Evolutionary conservation across 2,888 invertebrate species (phyloP).

Genomic region (Pollenia angustigena): DNA sequence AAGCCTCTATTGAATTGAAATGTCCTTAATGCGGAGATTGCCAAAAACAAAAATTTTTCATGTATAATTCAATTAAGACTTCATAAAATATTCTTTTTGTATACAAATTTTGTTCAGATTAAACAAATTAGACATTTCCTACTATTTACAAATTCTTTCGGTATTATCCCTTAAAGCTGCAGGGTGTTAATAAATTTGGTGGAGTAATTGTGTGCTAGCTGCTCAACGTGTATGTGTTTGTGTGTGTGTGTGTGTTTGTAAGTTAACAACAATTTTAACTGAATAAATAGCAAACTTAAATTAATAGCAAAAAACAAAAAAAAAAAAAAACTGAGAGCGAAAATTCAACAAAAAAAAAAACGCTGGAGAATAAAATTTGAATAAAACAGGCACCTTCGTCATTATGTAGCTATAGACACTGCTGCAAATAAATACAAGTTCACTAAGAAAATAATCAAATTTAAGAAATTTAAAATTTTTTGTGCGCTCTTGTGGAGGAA

Average conservation of each 20-base stretch:
- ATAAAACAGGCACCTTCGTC: not conserved
- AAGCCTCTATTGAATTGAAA: no score
- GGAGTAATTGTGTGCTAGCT: not conserved
- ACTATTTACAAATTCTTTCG: no score
- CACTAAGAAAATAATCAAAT: no score
- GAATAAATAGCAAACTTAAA: conserved; percentile 16
- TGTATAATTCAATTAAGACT: no score
- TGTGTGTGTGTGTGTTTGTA: not conserved
- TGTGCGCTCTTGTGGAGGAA: no score
- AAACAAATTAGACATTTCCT: no score
- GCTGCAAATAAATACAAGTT: not conserved
- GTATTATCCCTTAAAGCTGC: not conserved
- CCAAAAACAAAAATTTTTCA: no score
- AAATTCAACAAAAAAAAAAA: not conserved
- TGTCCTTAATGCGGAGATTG: no score
- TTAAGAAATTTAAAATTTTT: no score
- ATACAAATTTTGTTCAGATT: no score
- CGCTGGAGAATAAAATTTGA: not conserved
- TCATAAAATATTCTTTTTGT: no score
- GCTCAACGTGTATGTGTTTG: not conserved
- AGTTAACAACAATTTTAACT: not conserved
- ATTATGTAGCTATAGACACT: conserved; percentile 7
- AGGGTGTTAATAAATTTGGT: not conserved
- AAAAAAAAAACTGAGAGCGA: not conserved
- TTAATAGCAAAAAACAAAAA: not conserved